Conservation (phyloP, 1,140 invertebrate genomes). For the Hetaerina americana region DNA sequence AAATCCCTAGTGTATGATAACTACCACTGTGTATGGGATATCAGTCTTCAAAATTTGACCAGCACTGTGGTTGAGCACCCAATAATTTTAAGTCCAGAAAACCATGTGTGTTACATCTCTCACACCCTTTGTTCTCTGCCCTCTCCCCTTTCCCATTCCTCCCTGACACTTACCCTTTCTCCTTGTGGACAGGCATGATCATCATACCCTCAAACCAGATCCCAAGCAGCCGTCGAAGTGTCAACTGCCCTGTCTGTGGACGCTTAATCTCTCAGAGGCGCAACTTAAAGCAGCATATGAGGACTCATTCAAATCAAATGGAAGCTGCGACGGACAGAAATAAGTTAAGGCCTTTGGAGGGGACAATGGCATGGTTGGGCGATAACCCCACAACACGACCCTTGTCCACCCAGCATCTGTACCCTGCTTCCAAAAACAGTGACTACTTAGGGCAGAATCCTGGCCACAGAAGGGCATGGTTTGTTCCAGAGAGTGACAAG, state of each 20-base stretch:
- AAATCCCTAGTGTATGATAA: no score
- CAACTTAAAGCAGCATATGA: constrained; percentile 8
- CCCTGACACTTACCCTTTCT: neutral
- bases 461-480: neutral
- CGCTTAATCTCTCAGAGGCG: constrained; percentile 6
- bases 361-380: neutral
- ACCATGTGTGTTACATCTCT: neutral
- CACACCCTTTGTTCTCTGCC: neutral
- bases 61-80: no score
- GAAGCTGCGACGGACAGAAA: neutral
- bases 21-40: no score
- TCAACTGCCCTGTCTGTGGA: constrained; percentile 6
- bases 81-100: neutral
- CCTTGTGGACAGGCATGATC: constrained; percentile 3
- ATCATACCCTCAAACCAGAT: constrained; percentile 1
- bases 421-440: neutral
- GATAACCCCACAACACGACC: neutral
- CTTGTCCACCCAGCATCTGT: neutral
- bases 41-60: no score
- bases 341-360: neutral
- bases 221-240: constrained; percentile 8
- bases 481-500: neutral
- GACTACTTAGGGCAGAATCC: neutral
- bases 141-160: neutral
- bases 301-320: neutral